Evolutionary conservation across 2,113 vertebrate genomes (phyloP), one percentile per base, ranked within the genome.

Genomic region (Garra rufa): DNA sequence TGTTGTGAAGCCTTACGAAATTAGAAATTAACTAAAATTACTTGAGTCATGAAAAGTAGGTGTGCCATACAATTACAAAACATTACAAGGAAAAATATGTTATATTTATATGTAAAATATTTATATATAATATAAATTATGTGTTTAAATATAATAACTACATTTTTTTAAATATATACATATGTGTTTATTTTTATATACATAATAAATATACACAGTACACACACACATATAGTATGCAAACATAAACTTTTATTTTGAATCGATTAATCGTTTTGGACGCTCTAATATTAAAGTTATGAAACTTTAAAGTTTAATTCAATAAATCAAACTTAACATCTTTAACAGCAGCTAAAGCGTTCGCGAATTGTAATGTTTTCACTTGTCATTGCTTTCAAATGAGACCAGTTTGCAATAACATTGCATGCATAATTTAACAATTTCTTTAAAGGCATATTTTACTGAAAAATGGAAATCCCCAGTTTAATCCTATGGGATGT

Each of bases 401-500:
- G 17, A 41, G 30, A 69, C 9, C 34, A 21, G 17, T 41, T n/a
- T 34, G 34, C 5, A 34, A 21, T 69, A 3, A 41, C 67, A 71
- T 71, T 43, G 11, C 41, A 28, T n/a, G 69, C 13, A 15, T 26
- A 41, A n/a, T 70, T n/a, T 2, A 21, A 38, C 50, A 52, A 52
- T 15, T 34, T 17, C 7, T 38, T 9, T 10, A 4, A 34, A 3
- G 8, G 41, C 43, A 3, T 5, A 15, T 73, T 11, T 41, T 14
- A 44, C 41, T 44, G 6, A 71, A 24, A 44, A 24, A 26, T 17
- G 70, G 70, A 74, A 48, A 74, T 74, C 73, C 73, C 43, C 73
- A 6, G 19, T 50, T 30, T 15, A 50, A 10, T 50, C 73, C 73
- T 50, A 30, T 50, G 43, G 44, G 46, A 75, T 75, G 73, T 30